Evolutionary conservation across 2,888 invertebrate genomes (phyloP), one percentile per base, ranked within the genome.

Genomic region (Andrena bicolor): DNA sequence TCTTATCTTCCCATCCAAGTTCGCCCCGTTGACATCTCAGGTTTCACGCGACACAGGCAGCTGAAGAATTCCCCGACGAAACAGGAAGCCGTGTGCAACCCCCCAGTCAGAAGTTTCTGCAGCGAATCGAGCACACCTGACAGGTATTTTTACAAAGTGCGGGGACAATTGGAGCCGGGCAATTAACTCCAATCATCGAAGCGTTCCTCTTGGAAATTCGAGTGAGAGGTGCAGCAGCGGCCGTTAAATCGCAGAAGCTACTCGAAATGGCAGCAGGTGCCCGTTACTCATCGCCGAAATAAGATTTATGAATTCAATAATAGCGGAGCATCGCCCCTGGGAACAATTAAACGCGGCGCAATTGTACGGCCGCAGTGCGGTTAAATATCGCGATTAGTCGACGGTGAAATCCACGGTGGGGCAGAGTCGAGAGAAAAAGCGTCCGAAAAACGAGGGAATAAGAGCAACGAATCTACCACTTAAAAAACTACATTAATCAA

Each of bases 281-380:
- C 26, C 69, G 78, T 77, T 66, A 53, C 60, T 75, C 70, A 63
- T 51, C 63, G 68, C 66, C n/a, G 58, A 60, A 76, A 64, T 71
- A 63, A 83, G 71, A 81, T 85, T 86, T 81, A 79, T 76, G 74
- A 83, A 83, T 83, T 76, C 65, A 85, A 86, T 85, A 85, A 85
- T 73, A 58, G 73, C 64, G 41, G 58, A 8, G 65, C 76, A 72
- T 69, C 72, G 71, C 60, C 85, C 56, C 70, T 23, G 64, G 60
- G 66, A 78, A 80, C 79, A 80, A 83, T 85, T 83, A 76, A 83
- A 76, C 41, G 70, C 64, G 64, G 64, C 58, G 13, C 74, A 35
- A 82, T 82, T 64, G 75, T 51, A 35, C 71, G 56, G 64, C 82
- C 51, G 66, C 63, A 65, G 41, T 64, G 64, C 72, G 81, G 69